A percentile compares a stretch with the other conserved stretches of the same genome.
These are phyloP conservation scores for Crossoptilon crossoptilon DNA, from an alignment of 2,797 vertebrate species.

Conservation along the genomic window DNA sequence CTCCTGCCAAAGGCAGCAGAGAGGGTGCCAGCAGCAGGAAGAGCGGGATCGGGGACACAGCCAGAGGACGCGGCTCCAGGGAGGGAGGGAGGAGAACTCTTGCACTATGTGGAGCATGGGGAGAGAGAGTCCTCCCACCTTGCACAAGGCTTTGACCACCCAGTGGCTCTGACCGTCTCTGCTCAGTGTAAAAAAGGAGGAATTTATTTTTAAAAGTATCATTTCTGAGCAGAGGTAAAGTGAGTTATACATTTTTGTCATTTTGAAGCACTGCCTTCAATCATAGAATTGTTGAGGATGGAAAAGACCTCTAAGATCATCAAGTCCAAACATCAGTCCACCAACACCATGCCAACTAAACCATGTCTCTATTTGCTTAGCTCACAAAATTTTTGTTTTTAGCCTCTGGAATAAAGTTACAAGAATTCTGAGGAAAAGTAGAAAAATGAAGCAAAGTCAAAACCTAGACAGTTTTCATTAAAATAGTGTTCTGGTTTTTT, in stretches of 20 bases:
- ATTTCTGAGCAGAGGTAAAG: background rate
- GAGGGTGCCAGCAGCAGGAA: slow-evolving; percentile 50
- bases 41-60: slow-evolving; percentile 6
- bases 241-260: background rate
- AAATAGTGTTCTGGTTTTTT: background rate
- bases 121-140: background rate
- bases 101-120: fast-evolving
- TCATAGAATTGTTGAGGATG: no score
- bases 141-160: background rate
- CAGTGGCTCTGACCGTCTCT: fast-evolving
- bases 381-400: background rate
- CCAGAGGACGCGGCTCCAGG: background rate
- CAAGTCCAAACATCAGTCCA: no score
- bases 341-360: no score
- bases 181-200: background rate
- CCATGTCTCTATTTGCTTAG: background rate
- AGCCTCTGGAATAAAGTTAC: background rate
- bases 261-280: background rate
- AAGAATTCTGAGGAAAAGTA: background rate
- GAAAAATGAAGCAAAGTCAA: background rate
- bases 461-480: background rate
- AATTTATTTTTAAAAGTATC: background rate
- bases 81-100: background rate
- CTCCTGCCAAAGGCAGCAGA: slow-evolving; percentile 45
- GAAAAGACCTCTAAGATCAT: no score